Conservation (phyloP, 2,797 vertebrate genomes). For the Gorsachius magnificus region DNA sequence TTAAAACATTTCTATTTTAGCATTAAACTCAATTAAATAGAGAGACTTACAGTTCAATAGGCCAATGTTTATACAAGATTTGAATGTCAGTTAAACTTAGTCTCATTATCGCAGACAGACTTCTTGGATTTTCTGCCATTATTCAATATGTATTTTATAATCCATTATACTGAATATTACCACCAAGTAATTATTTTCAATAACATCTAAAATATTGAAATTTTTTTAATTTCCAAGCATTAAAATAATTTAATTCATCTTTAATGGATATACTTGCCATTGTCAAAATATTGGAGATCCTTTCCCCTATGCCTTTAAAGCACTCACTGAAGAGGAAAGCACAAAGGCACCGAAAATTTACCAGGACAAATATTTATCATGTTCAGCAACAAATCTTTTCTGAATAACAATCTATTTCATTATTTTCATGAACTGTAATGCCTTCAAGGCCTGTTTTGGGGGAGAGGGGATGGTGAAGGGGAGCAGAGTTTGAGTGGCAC, state of each 20-base stretch:
- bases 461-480: background rate
- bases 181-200: background rate
- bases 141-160: background rate
- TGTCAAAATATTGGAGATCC: background rate
- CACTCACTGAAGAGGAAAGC: background rate
- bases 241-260: background rate
- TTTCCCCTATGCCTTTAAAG: background rate
- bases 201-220: background rate
- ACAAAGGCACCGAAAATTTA: background rate
- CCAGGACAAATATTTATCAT: background rate
- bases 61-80: conserved; percentile 35
- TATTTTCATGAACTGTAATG: background rate
- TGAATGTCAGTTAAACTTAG: conserved; percentile 43
- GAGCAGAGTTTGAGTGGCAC: background rate
- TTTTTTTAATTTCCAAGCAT: background rate
- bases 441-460: background rate
- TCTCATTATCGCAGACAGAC: background rate
- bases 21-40: conserved; percentile 8
- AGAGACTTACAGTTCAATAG: conserved; percentile 24
- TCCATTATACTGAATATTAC: background rate
- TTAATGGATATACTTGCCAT: background rate
- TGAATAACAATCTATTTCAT: background rate
- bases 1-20: conserved; percentile 1
- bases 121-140: conserved; percentile 1
- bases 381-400: background rate